phyloP scores from a whole-genome alignment of 2,888 invertebrate genomes.

The Papilio protenor region DNA sequence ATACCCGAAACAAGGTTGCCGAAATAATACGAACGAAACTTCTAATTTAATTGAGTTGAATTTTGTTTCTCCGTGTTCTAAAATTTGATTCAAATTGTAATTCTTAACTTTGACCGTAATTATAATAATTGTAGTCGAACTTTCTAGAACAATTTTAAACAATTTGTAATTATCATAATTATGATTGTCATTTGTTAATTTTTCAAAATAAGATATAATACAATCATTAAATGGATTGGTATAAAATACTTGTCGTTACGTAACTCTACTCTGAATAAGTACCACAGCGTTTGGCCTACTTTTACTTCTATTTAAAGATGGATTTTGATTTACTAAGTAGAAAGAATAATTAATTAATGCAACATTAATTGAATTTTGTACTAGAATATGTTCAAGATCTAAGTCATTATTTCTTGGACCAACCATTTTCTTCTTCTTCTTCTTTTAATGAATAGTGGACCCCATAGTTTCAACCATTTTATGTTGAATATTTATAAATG shows the following conservation, averaged over 20 bases:
- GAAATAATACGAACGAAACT: constrained; percentile 6
- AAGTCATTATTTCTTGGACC: background rate
- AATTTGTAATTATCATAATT: constrained; percentile 4
- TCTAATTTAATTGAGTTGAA: constrained; percentile 26
- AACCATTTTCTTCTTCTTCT: too few species aligned
- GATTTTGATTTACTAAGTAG: constrained; percentile 11
- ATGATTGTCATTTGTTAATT: background rate
- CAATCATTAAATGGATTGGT: constrained; percentile 23
- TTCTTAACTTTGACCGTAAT: constrained; percentile 20
- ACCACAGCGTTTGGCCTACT: constrained; percentile 23
- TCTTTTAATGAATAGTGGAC: too few species aligned
- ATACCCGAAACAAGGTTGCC: background rate
- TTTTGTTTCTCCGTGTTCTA: constrained; percentile 9
- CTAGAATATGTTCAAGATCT: background rate
- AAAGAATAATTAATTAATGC: constrained; percentile 9
- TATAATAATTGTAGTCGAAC: constrained; percentile 23
- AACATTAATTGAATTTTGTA: background rate
- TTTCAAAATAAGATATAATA: background rate
- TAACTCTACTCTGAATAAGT: constrained; percentile 1
- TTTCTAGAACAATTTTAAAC: constrained; percentile 12
- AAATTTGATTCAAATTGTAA: constrained; percentile 18
- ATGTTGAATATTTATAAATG: background rate
- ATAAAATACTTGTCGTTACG: constrained; percentile 14
- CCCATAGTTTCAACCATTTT: too few species aligned
- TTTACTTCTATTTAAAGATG: constrained; percentile 16